phyloP scores from a whole-genome alignment of 2,797 vertebrate genomes.

The Furcifer pardalis region DNA sequence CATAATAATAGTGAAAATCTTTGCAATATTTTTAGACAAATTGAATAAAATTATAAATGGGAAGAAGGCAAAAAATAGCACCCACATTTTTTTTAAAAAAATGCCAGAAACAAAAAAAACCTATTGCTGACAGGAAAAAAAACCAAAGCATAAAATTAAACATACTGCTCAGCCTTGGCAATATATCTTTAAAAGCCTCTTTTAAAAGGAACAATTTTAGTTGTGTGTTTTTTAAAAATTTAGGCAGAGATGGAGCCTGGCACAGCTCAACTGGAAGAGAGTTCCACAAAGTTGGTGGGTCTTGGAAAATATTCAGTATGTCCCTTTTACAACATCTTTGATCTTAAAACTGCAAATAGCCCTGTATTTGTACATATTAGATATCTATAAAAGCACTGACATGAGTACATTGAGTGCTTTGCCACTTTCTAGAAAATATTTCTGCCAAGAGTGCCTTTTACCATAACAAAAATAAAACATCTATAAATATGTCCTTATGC shows the following conservation, averaged over 20 bases:
- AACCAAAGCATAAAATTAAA: too few species aligned
- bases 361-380: not conserved
- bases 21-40: too few species aligned
- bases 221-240: too few species aligned
- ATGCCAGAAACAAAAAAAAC: not conserved
- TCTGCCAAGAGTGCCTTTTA: conserved; percentile 18
- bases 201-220: too few species aligned
- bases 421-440: not conserved
- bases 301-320: not conserved
- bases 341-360: not conserved
- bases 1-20: too few species aligned
- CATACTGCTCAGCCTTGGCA: too few species aligned
- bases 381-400: not conserved
- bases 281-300: not conserved
- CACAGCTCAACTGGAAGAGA: too few species aligned
- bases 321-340: not conserved
- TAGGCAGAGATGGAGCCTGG: too few species aligned
- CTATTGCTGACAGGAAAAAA: too few species aligned
- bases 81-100: too few species aligned
- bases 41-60: too few species aligned
- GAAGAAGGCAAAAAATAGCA: rapidly evolving
- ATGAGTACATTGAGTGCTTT: conserved; percentile 6
- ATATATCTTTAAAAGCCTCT: too few species aligned
- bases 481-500: conserved; percentile 13
- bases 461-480: conserved; percentile 4